phyloP scores from a whole-genome alignment of 2,888 invertebrate genomes.

The Nomada lathburiana region DNA sequence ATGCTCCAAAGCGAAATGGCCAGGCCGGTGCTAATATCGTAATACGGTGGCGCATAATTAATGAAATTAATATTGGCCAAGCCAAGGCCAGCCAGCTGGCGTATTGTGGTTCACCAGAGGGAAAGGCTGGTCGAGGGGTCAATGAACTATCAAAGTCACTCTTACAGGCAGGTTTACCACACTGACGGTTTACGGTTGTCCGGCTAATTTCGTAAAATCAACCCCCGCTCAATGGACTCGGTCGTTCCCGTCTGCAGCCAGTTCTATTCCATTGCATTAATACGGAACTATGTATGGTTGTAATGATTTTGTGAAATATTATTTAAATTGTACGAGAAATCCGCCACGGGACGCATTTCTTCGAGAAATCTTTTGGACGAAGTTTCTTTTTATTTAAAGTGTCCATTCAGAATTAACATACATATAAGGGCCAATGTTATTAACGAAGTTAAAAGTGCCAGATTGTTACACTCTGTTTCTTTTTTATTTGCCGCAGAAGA shows the following conservation, averaged over 20 bases:
- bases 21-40: conserved; percentile 48
- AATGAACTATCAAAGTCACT: conserved; percentile 61
- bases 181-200: conserved; percentile 35
- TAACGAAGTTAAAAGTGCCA: too few species aligned
- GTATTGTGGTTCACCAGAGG: conserved; percentile 42
- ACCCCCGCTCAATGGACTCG: background rate
- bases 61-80: conserved; percentile 65
- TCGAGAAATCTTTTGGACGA: too few species aligned
- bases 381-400: too few species aligned
- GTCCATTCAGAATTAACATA: too few species aligned
- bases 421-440: too few species aligned
- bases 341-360: too few species aligned
- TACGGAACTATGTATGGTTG: background rate
- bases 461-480: too few species aligned
- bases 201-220: conserved; percentile 66
- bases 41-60: conserved; percentile 65
- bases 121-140: conserved; percentile 43
- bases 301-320: too few species aligned
- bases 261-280: conserved; percentile 70
- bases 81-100: conserved; percentile 43
- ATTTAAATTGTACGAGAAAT: too few species aligned
- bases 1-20: conserved; percentile 20
- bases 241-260: background rate
- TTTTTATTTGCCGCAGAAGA: too few species aligned
- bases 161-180: conserved; percentile 43